These are phyloP conservation scores for Macrobrachium rosenbergii DNA, from an alignment of 1,140 invertebrate genomes.

Conservation along the genomic window DNA sequence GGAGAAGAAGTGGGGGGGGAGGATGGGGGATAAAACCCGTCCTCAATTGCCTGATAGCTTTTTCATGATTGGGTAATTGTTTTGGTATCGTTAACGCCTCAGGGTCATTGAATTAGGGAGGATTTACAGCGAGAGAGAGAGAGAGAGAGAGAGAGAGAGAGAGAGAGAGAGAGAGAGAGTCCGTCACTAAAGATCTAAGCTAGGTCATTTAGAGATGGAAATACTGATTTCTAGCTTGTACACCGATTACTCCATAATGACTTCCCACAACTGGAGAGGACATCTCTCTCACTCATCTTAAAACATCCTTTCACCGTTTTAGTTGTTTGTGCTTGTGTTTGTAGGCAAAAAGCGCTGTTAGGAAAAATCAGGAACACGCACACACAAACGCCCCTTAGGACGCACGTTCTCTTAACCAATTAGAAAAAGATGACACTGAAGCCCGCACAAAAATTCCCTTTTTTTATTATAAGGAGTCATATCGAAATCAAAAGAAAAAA, in stretches of 20 bases:
- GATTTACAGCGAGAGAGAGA: background rate
- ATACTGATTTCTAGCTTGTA: background rate
- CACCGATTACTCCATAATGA: no score
- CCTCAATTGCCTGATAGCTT: no score
- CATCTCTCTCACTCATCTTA: no score
- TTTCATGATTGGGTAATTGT: no score
- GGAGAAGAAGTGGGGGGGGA: background rate
- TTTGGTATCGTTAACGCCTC: no score
- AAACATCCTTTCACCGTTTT: no score
- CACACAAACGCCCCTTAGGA: no score
- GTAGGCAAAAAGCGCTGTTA: background rate
- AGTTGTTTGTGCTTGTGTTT: background rate
- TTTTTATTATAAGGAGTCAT: background rate
- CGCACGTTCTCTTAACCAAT: no score
- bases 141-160: constrained; percentile 13
- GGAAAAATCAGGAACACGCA: background rate
- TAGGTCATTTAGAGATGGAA: background rate
- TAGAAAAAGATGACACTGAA: no score
- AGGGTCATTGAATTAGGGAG: no score
- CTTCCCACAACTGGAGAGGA: no score
- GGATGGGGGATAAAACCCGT: background rate
- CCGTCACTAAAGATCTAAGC: background rate
- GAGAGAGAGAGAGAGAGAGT: constrained; percentile 26
- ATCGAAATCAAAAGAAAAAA: background rate
- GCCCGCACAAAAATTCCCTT: no score